Conservation (phyloP, 2,113 vertebrate genomes). For the Otus sunia region DNA sequence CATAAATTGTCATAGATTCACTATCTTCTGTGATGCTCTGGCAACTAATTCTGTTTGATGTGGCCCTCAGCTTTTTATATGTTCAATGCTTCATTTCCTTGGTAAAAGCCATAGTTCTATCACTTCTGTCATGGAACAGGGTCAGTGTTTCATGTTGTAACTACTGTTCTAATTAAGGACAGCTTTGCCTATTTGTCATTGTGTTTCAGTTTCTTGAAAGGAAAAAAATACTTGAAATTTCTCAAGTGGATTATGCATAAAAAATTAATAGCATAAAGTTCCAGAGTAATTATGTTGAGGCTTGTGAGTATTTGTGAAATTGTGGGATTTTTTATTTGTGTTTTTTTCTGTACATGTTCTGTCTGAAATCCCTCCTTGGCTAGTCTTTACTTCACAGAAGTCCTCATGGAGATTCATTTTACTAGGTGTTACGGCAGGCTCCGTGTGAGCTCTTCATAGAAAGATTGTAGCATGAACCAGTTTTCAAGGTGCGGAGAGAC, state of each 20-base stretch:
- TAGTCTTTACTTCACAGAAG: not conserved
- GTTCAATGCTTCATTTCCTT: not conserved
- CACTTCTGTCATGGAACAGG: not conserved
- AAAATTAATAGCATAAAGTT: not conserved
- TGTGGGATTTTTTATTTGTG: accelerated
- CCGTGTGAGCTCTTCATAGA: not conserved
- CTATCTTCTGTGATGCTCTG: not conserved
- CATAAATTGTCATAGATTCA: not conserved
- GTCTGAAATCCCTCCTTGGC: not conserved
- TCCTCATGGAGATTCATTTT: not conserved
- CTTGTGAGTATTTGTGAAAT: not conserved
- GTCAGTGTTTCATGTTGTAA: not conserved
- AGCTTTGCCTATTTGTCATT: not conserved
- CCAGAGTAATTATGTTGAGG: not conserved
- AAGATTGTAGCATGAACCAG: not conserved
- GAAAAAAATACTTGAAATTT: not conserved
- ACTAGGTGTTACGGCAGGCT: not conserved
- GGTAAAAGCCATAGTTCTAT: not conserved
- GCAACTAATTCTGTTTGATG: not conserved
- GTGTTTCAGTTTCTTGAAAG: not conserved
- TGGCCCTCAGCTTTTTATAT: not conserved
- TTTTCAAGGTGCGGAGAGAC: not conserved
- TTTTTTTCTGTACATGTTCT: not conserved
- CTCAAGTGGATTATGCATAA: not conserved
- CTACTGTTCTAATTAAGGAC: not conserved